These are phyloP conservation scores for Selenia dentaria DNA, from an alignment of 2,888 invertebrate genomes.

Conservation along the genomic window DNA sequence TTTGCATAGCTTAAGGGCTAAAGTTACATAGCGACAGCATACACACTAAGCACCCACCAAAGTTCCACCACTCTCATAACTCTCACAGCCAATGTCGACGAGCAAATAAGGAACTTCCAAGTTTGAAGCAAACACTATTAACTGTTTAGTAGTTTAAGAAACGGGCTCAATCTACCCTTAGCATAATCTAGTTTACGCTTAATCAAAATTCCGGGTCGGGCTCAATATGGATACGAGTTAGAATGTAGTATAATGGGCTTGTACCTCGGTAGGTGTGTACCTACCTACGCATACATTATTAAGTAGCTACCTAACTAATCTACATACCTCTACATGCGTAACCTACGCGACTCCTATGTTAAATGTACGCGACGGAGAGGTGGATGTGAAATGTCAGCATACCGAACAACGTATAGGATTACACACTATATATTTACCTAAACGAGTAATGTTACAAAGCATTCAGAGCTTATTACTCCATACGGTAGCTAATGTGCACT, in stretches of 20 bases:
- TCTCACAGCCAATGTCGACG: slow-evolving; percentile 62
- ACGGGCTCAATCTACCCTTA: slow-evolving; percentile 68
- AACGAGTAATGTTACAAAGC: slow-evolving; percentile 20
- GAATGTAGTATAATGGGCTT: slow-evolving; percentile 47
- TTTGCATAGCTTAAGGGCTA: slow-evolving; percentile 61
- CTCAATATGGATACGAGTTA: slow-evolving; percentile 59
- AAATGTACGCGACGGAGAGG: slow-evolving; percentile 13
- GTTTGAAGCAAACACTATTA: slow-evolving; percentile 73
- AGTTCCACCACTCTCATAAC: slow-evolving; percentile 58
- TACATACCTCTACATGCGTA: slow-evolving; percentile 26
- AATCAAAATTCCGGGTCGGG: slow-evolving; percentile 77
- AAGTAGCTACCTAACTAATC: slow-evolving; percentile 39
- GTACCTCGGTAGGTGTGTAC: slow-evolving; percentile 40
- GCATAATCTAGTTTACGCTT: slow-evolving; percentile 75
- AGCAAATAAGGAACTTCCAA: slow-evolving; percentile 72
- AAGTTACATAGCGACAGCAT: slow-evolving; percentile 23
- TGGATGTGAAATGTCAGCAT: slow-evolving; percentile 12
- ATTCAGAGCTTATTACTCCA: slow-evolving; percentile 10
- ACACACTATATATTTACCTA: slow-evolving; percentile 3
- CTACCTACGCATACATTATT: slow-evolving; percentile 54
- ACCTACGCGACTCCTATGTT: slow-evolving; percentile 27
- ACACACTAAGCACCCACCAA: slow-evolving; percentile 41
- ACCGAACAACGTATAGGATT: slow-evolving; percentile 12
- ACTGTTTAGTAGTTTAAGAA: slow-evolving; percentile 77
- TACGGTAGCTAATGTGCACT: slow-evolving; percentile 25